Percentiles rank a stretch among this genome's conserved stretches.
These are phyloP conservation scores for Sciaenops ocellatus DNA, from an alignment of 2,797 vertebrate genomes.

Conservation along the genomic window DNA sequence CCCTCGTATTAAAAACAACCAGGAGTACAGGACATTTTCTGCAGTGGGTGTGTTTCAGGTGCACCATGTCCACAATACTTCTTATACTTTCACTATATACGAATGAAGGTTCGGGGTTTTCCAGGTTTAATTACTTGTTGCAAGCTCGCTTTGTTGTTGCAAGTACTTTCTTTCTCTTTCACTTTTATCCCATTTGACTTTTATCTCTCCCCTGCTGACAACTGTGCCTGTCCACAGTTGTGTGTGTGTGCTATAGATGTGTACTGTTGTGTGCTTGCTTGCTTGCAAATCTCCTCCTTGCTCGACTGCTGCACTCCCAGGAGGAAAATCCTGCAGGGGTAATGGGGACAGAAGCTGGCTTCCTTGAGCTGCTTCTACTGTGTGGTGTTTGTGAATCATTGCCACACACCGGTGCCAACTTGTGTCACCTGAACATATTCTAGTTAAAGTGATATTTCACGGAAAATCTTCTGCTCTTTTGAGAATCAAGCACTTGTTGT, in stretches of 20 bases:
- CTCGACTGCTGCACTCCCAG: conserved; percentile 23
- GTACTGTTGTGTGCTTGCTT: conserved; percentile 3
- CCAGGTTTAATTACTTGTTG: conserved; percentile 54
- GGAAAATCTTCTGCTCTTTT: neutral
- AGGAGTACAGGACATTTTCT: conserved; percentile 20
- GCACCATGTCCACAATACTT: conserved; percentile 13
- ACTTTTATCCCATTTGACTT: conserved; percentile 62
- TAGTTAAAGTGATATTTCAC: conserved; percentile 12
- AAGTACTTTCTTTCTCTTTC: conserved; percentile 67
- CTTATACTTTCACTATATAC: conserved; percentile 10
- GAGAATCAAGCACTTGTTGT: neutral
- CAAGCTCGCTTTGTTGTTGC: conserved; percentile 7
- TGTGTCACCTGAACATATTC: conserved; percentile 3
- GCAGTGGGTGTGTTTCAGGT: conserved; percentile 39
- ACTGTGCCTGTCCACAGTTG: conserved; percentile 44
- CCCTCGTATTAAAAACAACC: conserved; percentile 56
- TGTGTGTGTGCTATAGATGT: conserved; percentile 50
- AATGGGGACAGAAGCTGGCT: conserved; percentile 20
- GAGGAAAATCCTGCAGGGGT: conserved; percentile 26
- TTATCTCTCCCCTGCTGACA: conserved; percentile 63
- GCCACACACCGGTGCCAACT: neutral
- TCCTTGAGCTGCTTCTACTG: conserved; percentile 13
- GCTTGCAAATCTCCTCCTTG: conserved; percentile 48
- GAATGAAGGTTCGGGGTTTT: conserved; percentile 49
- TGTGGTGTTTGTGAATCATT: conserved; percentile 6